These are phyloP conservation scores for Diarsia dahlii DNA, from an alignment of 2,888 invertebrate genomes.

Conservation along the genomic window DNA sequence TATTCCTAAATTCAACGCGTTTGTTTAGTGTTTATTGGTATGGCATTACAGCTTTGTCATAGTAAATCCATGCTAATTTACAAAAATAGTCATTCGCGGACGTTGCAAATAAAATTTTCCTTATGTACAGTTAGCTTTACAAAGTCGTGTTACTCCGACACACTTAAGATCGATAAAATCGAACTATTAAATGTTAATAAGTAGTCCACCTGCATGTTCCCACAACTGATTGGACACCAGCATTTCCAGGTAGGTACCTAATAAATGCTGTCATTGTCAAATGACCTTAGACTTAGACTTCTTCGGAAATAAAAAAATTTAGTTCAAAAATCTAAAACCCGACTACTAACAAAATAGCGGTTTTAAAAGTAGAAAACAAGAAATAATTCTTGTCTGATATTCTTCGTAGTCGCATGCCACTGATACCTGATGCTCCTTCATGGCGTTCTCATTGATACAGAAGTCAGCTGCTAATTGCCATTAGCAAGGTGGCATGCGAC, in stretches of 20 bases:
- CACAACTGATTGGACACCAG: not conserved
- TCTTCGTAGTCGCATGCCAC: too few species aligned
- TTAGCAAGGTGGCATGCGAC: too few species aligned
- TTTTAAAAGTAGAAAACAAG: too few species aligned
- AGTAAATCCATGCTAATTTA: not conserved
- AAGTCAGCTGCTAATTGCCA: too few species aligned
- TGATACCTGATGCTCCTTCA: too few species aligned
- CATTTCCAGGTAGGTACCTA: too few species aligned
- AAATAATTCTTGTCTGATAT: too few species aligned
- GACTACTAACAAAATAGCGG: too few species aligned
- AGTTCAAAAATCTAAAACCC: too few species aligned
- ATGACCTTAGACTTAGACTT: not conserved
- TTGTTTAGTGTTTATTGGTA: not conserved
- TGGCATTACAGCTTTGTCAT: not conserved
- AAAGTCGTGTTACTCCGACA: not conserved
- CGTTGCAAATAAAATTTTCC: not conserved
- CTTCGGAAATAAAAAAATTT: not conserved
- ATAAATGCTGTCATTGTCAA: not conserved
- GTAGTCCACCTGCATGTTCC: slow-evolving; percentile 30
- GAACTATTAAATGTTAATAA: slow-evolving; percentile 14
- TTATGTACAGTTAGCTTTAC: not conserved
- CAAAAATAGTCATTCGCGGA: too few species aligned
- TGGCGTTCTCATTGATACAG: too few species aligned
- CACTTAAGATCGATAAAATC: slow-evolving; percentile 26
- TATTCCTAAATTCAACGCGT: not conserved